These are phyloP conservation scores for Lagorchestes hirsutus DNA, from an alignment of 2,797 vertebrate genomes.

Conservation along the genomic window DNA sequence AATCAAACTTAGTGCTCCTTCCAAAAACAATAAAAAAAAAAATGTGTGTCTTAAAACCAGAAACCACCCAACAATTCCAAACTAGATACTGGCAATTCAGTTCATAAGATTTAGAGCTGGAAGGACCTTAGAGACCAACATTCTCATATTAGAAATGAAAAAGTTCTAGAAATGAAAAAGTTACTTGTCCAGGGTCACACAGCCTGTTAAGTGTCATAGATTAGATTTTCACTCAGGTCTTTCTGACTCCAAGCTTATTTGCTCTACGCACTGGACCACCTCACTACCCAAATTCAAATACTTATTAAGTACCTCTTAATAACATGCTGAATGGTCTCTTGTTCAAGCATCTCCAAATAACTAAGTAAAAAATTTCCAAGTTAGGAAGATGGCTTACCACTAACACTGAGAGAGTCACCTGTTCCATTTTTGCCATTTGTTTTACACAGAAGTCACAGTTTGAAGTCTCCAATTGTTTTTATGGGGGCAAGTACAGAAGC, in stretches of 20 bases:
- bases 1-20: not conserved
- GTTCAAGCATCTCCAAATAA: not conserved
- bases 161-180: no score
- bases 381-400: not conserved
- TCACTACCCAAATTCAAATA: not conserved
- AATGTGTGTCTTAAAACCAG: not conserved
- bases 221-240: not conserved
- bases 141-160: not conserved
- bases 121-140: not conserved
- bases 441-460: not conserved
- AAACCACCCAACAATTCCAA: conserved; percentile 5
- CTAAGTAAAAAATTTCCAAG: not conserved
- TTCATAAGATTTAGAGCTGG: not conserved
- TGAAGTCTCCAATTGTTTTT: conserved; percentile 1
- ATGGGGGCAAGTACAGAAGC: not conserved
- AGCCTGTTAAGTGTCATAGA: not conserved
- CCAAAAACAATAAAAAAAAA: not conserved
- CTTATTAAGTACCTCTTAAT: not conserved
- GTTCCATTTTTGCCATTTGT: not conserved
- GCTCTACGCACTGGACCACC: not conserved
- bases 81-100: conserved; percentile 9
- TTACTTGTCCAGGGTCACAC: not conserved
- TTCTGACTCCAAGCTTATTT: not conserved
- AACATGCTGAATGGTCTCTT: not conserved
- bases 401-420: not conserved